Conservation (phyloP, 53 echinoderm and acorn worm species). For the Actinopyga echinites region DNA sequence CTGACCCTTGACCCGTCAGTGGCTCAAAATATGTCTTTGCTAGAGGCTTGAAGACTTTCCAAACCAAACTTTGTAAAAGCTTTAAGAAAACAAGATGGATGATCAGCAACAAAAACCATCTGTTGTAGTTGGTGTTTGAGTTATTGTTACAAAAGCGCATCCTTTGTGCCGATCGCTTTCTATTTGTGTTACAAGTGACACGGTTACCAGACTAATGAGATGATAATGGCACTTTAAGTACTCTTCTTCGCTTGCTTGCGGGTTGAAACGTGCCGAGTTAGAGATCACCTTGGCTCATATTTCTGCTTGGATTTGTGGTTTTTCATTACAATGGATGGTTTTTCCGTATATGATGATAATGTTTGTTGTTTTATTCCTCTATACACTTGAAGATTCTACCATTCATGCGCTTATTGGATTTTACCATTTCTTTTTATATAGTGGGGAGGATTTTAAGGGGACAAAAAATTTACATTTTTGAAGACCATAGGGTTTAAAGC, state of each 20-base stretch:
- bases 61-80: slow-evolving; percentile 6
- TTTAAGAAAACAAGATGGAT: neutral
- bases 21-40: slow-evolving; percentile 38
- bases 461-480: no score
- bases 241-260: neutral
- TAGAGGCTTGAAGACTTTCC: slow-evolving; percentile 10
- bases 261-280: slow-evolving; percentile 33
- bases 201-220: neutral
- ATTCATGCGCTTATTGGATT: no score
- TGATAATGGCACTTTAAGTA: slow-evolving; percentile 27
- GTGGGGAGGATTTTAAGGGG: no score
- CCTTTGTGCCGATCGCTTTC: slow-evolving; percentile 5
- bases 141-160: slow-evolving; percentile 13
- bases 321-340: no score
- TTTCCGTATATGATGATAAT: no score
- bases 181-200: slow-evolving; percentile 27
- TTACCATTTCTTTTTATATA: no score
- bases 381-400: no score
- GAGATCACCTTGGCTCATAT: neutral
- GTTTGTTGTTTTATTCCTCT: no score
- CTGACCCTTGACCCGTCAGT: slow-evolving; percentile 1
- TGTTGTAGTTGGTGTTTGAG: slow-evolving; percentile 9
- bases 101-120: slow-evolving; percentile 37
- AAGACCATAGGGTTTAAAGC: no score
- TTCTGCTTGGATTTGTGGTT: no score